phyloP scores from a whole-genome alignment of 2,113 vertebrate species.

The Hippocampus guttulatus region DNA sequence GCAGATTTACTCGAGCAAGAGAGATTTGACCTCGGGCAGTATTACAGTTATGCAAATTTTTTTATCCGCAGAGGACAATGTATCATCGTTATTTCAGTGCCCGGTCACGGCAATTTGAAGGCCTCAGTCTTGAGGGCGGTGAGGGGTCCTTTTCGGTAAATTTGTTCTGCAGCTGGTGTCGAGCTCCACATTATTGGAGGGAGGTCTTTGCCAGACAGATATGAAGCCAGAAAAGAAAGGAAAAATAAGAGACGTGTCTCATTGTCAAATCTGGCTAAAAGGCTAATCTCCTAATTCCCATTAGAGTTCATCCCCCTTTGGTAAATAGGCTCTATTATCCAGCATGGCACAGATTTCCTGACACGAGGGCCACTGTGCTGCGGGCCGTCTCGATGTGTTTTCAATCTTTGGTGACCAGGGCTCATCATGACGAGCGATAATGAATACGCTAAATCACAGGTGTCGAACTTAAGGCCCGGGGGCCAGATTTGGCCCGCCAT shows the following conservation, averaged over 20 bases:
- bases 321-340: constrained; percentile 32
- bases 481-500: too few species aligned
- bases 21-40: constrained; percentile 50
- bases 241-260: constrained; percentile 22
- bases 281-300: constrained; percentile 44
- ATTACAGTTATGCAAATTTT: constrained; percentile 59
- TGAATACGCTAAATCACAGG: neutral
- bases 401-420: constrained; percentile 12
- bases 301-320: constrained; percentile 1
- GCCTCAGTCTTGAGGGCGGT: constrained; percentile 31
- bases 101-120: constrained; percentile 45
- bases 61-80: constrained; percentile 43
- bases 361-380: constrained; percentile 5
- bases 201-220: constrained; percentile 14
- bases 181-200: constrained; percentile 12
- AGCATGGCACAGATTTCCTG: constrained; percentile 39
- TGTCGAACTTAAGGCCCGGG: too few species aligned
- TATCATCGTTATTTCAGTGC: constrained; percentile 37
- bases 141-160: constrained; percentile 25
- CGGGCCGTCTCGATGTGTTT: constrained; percentile 17
- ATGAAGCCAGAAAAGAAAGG: neutral
- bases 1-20: constrained; percentile 56
- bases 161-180: constrained; percentile 23
- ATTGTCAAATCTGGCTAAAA: constrained; percentile 41
- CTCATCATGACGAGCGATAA: neutral